Base-by-base conservation (phyloP, 2,888 invertebrate species). In the Osedax fenrisi region DNA sequence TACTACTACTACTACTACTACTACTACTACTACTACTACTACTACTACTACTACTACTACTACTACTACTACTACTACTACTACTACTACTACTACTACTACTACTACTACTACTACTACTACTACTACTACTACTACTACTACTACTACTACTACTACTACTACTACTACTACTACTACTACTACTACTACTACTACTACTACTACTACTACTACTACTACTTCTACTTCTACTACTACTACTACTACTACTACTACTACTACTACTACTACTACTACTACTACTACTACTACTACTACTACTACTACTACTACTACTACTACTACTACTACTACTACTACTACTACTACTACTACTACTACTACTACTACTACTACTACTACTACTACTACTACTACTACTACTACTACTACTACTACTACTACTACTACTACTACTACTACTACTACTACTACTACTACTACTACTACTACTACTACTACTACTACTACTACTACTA, bases 21-120 rank as follows among this genome's bases (percentile, higher is more conserved):
- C 69, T 69, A 27, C 69, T 69, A 69, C 69, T 69, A 69, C 1
- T 69, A 69, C 69, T 69, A 69, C 69, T 69, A 1, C 69, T 69
- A 69, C 69, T 69, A 69, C 69, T 69, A 69, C 69, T 69, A 1
- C 1, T 69, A 26, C 69, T 26, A 69, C 69, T 69, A 1, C 69
- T 69, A 69, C 69, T 69, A 69, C 69, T 69, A 69, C 69, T 69
- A 69, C 1, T 69, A 69, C 69, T 69, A 69, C 69, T 69, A 69
- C 69, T 69, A 69, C 69, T 69, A 25, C 69, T 69, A 1, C 69
- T 69, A 69, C 1, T 69, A 69, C 69, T 69, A 69, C 69, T 69
- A 69, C 1, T 69, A 69, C 69, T 69, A 69, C 69, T 69, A 69
- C 69, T 69, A 25, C 69, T 69, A 69, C 69, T 69, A 1, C 69